Evolutionary conservation across 2,797 vertebrate genomes (phyloP), one percentile per base, ranked within the genome.

Genomic region (Chloroceryle inda): DNA sequence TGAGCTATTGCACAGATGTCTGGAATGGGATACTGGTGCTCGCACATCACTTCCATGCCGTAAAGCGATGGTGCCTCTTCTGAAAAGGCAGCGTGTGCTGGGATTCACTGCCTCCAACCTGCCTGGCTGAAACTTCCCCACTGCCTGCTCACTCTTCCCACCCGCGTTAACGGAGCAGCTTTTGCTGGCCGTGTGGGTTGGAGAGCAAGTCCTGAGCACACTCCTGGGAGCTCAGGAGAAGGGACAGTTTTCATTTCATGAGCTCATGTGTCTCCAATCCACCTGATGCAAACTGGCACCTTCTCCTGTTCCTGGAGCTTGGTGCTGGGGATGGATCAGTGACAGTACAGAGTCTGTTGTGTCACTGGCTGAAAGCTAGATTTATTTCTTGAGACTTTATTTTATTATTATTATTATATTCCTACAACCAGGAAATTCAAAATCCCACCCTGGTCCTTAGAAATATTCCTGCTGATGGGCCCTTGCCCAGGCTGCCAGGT

Each of bases 11-110:
- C 50, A 2, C 88, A 91, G 18, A 62, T 78, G 80, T 74, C 76
- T 6, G 0, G 45, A 47, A 63, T n/a, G 77, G 73, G 88, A 75
- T 7, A 13, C 80, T n/a, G 16, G 16, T 84, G 88, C 53, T 90
- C 8, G 0, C 73, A 38, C 55, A 6, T 42, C 3, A 1, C 73
- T 62, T 66, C 75, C 82, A 26, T 2, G 0, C 69, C 44, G 6
- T 11, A 3, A 13, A 16, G 72, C 2, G 2, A 0, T 5, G 82
- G n/a, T 85, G 82, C 13, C 72, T 14, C 75, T 64, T 64, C 82
- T 1, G 7, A 9, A 13, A 53, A 76, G 55, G 71, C 38, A 58
- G 15, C 4, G 0, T 1, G 13, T 55, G 77, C 68, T n/a, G 61
- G 73, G 63, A 83, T 44, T 76, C 63, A 18, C 5, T 10, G 59